Conservation (phyloP, 2,113 vertebrate species). For the Petroica traversi region DNA sequence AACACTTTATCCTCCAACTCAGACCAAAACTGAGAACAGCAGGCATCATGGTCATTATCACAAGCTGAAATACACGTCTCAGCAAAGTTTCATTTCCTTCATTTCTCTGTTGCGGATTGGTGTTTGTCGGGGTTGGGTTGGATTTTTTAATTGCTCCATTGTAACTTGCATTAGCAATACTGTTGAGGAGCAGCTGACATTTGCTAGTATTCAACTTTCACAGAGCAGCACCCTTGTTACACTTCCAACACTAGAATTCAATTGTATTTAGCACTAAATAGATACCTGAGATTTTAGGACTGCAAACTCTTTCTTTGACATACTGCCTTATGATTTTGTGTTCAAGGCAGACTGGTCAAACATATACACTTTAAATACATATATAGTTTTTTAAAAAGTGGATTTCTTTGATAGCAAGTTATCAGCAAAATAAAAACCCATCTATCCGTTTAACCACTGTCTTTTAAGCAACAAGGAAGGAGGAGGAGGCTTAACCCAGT, state of each 20-base stretch:
- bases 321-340: background rate
- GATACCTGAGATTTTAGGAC: background rate
- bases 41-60: fast-evolving
- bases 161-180: background rate
- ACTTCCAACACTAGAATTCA: background rate
- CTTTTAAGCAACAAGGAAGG: background rate
- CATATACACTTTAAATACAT: background rate
- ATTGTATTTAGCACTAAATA: background rate
- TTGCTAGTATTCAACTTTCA: background rate
- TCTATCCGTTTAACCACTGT: background rate
- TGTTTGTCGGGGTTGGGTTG: background rate
- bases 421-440: background rate
- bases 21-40: background rate
- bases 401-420: background rate
- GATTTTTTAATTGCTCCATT: background rate
- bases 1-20: background rate
- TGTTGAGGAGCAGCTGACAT: background rate
- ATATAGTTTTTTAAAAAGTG: background rate
- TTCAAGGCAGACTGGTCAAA: background rate
- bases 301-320: background rate
- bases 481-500: background rate
- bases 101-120: background rate
- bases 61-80: background rate
- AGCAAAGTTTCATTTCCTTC: background rate
- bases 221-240: background rate